Evolutionary conservation across 2,113 vertebrate species (phyloP).

Genomic region (Phaethornis superciliosus): DNA sequence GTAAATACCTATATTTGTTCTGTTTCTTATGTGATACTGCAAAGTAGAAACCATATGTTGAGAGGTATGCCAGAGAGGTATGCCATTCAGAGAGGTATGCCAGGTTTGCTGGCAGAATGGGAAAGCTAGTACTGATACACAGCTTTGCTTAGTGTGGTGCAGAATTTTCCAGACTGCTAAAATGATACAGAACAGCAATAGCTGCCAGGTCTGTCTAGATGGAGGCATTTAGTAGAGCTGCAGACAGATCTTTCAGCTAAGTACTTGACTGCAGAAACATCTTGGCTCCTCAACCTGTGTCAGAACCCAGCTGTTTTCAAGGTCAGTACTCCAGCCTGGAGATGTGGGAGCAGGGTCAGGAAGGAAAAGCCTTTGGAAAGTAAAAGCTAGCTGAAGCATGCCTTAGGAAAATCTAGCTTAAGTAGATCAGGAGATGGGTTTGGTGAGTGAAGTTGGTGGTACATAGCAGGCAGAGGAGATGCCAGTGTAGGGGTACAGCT

Average conservation of each 20-base stretch:
- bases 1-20: neutral
- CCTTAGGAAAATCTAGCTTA: neutral
- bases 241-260: slow-evolving; percentile 20
- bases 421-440: neutral
- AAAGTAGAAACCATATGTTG: neutral
- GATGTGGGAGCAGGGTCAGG: neutral
- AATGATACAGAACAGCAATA: neutral
- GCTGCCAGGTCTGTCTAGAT: slow-evolving; percentile 15
- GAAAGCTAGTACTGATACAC: neutral
- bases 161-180: slow-evolving; percentile 17
- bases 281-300: neutral
- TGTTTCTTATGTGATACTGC: neutral
- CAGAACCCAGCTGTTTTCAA: neutral
- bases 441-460: neutral
- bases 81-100: neutral
- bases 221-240: neutral
- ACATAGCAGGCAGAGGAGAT: neutral
- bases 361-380: neutral
- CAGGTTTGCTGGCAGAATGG: neutral
- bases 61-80: neutral
- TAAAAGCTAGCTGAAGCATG: neutral
- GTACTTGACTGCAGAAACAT: neutral
- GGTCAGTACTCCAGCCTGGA: neutral
- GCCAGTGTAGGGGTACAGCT: too few species aligned
- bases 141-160: neutral